Conservation (phyloP, 2,797 vertebrate genomes). For the Telmatherina bonti region DNA sequence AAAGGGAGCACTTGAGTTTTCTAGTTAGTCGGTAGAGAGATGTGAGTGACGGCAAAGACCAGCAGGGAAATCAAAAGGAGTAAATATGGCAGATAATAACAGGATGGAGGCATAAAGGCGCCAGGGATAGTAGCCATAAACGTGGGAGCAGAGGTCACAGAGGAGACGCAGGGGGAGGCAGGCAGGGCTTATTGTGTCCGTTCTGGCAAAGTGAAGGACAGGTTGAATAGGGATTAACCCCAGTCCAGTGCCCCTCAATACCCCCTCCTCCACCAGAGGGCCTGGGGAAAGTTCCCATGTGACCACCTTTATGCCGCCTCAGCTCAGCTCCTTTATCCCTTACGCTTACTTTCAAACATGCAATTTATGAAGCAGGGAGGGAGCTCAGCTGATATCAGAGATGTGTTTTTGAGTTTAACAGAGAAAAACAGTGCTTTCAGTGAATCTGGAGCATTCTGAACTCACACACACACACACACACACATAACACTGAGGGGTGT, state of each 20-base stretch:
- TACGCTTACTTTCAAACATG: slow-evolving; percentile 30
- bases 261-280: slow-evolving; percentile 44
- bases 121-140: slow-evolving; percentile 72
- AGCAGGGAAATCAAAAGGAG: slow-evolving; percentile 74
- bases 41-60: slow-evolving; percentile 54
- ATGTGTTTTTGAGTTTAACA: neutral
- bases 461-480: slow-evolving; percentile 29
- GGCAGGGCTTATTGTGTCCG: slow-evolving; percentile 76
- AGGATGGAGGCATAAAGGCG: slow-evolving; percentile 74
- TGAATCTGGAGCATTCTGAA: slow-evolving; percentile 12
- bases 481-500: slow-evolving; percentile 16
- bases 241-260: slow-evolving; percentile 82
- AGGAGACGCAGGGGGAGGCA: slow-evolving; percentile 66
- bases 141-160: slow-evolving; percentile 76
- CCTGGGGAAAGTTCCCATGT: slow-evolving; percentile 73
- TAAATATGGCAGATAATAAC: slow-evolving; percentile 84
- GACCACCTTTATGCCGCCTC: slow-evolving; percentile 59
- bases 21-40: slow-evolving; percentile 32
- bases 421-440: neutral
- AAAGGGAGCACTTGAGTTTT: slow-evolving; percentile 65
- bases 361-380: neutral
- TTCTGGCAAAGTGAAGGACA: slow-evolving; percentile 72
- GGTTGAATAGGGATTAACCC: slow-evolving; percentile 86
- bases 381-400: neutral
- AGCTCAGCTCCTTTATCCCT: slow-evolving; percentile 46